Base-by-base conservation (phyloP, 1,140 invertebrate species). In the Lepidostoma basale region DNA sequence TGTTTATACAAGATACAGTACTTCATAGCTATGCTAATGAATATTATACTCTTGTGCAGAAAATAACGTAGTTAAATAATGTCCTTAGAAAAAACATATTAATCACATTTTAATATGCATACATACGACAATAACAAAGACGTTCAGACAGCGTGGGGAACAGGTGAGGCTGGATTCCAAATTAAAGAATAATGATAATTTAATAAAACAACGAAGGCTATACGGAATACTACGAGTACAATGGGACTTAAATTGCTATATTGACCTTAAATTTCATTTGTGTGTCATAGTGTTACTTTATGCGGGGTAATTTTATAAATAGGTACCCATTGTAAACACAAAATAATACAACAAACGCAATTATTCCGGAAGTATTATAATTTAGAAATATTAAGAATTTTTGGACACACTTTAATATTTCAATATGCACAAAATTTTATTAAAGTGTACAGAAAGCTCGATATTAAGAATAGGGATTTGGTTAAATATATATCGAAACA, bases 31-130 rank as follows among this genome's bases (percentile, higher is more conserved):
- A 33, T 33, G 30, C 12, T 33, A 33, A 33, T 33, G 30, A 33
- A 6, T 33, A 12, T 33, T 33, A 6, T 6, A 6, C 6, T 33
- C 5, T 26, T 23, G 45, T 49, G 18, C 12, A 14, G 12, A 3
- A 44, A 45, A 45, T 25, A 52, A 52, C 30, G 20, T 39, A 33
- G 12, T 12, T 33, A 33, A 33, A 18, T 22, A 39, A 20, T 58
- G 33, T 39, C 28, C 54, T 39, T 58, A 39, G 33, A 8, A 10
- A 18, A n/a, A 33, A 58, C n/a, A 58, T 36, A 58, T 58, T 58
- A 58, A 58, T 58, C 54, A 58, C 54, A 58, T n/a, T 58, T 58
- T 39, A 58, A 58, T 54, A 10, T 54, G 25, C n/a, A n/a, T n/a
- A n/a, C n/a, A n/a, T n/a, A n/a, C 16, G 49, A 22, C 49, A 36